Conservation (phyloP, 2,888 invertebrate species). For the Liopterus haemorrhoidalis region DNA sequence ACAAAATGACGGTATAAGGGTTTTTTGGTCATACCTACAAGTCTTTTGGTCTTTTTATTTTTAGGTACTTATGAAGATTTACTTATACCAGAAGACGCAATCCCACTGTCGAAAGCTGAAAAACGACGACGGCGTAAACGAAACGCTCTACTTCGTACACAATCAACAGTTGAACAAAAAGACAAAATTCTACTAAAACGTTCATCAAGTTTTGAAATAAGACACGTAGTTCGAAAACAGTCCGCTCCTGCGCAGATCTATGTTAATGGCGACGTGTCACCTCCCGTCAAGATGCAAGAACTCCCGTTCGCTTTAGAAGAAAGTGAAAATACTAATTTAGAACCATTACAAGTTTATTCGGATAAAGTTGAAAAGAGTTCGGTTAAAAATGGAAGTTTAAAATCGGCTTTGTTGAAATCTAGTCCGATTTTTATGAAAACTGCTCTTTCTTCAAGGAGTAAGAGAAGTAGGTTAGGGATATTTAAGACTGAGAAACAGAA, state of each 20-base stretch:
- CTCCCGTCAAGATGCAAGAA: constrained; percentile 35
- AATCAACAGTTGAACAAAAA: constrained; percentile 12
- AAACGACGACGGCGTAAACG: constrained; percentile 39
- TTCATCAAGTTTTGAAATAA: too few species aligned
- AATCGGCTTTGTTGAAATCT: constrained; percentile 27
- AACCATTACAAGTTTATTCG: constrained; percentile 30
- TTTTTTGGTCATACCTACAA: too few species aligned
- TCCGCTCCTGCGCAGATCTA: not conserved
- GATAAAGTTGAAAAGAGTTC: constrained; percentile 1
- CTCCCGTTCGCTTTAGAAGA: constrained; percentile 43
- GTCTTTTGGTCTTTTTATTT: constrained; percentile 26
- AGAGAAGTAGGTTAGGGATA: constrained; percentile 34
- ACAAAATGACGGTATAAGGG: too few species aligned
- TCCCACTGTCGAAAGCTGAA: constrained; percentile 39
- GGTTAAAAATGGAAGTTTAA: constrained; percentile 28
- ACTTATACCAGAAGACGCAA: constrained; percentile 50
- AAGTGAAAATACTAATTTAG: constrained; percentile 41
- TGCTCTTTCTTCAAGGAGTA: constrained; percentile 43
- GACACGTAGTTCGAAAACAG: not conserved
- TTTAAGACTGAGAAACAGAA: constrained; percentile 25
- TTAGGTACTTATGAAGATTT: constrained; percentile 53
- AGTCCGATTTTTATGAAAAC: constrained; percentile 45
- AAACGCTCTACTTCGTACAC: constrained; percentile 18
- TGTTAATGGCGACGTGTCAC: constrained; percentile 11
- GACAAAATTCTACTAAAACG: too few species aligned